Evolutionary conservation across 2,113 vertebrate species (phyloP), one percentile per base, ranked within the genome.

Genomic region (Oreocharis arfaki): DNA sequence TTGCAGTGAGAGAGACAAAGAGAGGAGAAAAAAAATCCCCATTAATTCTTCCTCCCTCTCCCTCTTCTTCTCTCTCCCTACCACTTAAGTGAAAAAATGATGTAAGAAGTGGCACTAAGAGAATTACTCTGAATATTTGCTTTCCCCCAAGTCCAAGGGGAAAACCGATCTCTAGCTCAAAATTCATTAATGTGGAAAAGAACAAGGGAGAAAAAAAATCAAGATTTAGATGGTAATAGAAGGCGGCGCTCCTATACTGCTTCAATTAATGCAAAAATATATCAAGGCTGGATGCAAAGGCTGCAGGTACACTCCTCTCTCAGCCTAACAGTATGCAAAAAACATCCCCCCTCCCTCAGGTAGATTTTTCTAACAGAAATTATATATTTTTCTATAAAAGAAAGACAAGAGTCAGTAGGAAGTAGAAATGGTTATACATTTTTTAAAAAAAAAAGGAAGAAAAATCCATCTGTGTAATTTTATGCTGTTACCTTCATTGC

Each of bases 401-500:
- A 81, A 49, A 94, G 17, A 74, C 17, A 17, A 18, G 6, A 64
- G 10, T 69, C 26, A 33, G 14, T 32, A 37, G 28, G 60, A 87
- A 89, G 57, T 6, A 49, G 60, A 56, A 80, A 86, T 13, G 84
- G 23, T 33, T 52, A 19, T 1, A 19, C 27, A 47, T 23, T 17
- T 57, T 23, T 17, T 57, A 75, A 19, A 86, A 71, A 23, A 18
- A 53, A 63, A 15, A n/a, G 23, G 24, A 73, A 90, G 27, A 28
- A 89, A 94, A 88, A 71, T 35, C 20, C 55, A 47, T 33, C 46
- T 60, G 35, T 94, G 22, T 27, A 32, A 49, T 74, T 59, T 39
- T 70, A 60, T 15, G 52, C 23, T 65, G 55, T 97, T 98, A 99
- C 99, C 99, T 99, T 99, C 99, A 99, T 99, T 57, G 98, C 98